phyloP scores from a whole-genome alignment of 2,797 vertebrate genomes.

The Sebastes hubbsi region DNA sequence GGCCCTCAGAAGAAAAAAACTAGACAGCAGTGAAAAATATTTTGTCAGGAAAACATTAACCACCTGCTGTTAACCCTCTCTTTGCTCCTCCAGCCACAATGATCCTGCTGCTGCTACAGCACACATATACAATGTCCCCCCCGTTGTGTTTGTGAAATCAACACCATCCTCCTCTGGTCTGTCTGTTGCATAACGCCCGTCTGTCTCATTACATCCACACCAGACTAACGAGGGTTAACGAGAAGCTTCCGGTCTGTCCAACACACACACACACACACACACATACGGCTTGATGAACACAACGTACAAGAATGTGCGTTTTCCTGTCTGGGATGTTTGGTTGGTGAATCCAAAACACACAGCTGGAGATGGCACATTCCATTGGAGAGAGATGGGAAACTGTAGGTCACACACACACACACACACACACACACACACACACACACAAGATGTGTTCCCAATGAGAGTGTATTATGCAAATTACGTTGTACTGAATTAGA shows the following conservation, averaged over 20 bases:
- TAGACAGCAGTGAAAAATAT: not conserved
- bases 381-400: conserved; percentile 22
- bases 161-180: conserved; percentile 10
- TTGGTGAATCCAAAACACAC: conserved; percentile 50
- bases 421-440: not conserved
- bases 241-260: conserved; percentile 41
- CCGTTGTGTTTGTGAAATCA: conserved; percentile 28
- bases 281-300: conserved; percentile 1
- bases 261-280: not conserved
- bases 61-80: not conserved
- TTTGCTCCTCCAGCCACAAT: not conserved
- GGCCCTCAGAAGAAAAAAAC: too few relatives aligned
- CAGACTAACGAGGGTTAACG: conserved; percentile 49
- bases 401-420: not conserved
- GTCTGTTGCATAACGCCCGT: conserved; percentile 41
- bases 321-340: conserved; percentile 52
- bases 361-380: conserved; percentile 59
- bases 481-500: not conserved
- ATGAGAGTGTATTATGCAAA: not conserved
- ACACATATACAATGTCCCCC: not conserved
- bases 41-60: not conserved
- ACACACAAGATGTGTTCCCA: not conserved
- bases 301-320: conserved; percentile 53
- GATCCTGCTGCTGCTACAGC: not conserved
- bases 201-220: conserved; percentile 15